Evolutionary conservation across 2,888 invertebrate species (phyloP).

Genomic region (Noctua fimbriata): DNA sequence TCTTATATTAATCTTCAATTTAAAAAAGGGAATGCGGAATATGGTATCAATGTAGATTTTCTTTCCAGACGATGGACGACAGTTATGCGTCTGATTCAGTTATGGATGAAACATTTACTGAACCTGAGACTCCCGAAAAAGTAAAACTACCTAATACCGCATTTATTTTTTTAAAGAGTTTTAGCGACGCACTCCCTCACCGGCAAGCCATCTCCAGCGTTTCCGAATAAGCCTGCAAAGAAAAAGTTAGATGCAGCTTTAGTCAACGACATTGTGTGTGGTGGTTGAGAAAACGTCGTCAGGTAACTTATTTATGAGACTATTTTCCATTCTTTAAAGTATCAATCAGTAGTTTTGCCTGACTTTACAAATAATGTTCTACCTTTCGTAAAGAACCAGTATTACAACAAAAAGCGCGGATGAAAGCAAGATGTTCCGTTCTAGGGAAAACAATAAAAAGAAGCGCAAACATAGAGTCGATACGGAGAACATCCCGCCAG

Average conservation of each 20-base stretch:
- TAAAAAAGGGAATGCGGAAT: neutral
- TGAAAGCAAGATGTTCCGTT: constrained; percentile 90
- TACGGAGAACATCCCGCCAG: constrained; percentile 71
- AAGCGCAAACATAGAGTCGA: constrained; percentile 65
- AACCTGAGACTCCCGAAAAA: constrained; percentile 34
- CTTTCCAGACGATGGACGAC: constrained; percentile 45
- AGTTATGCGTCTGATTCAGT: constrained; percentile 26
- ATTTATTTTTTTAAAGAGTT: constrained; percentile 74
- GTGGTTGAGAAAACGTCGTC: constrained; percentile 83
- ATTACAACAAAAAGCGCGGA: constrained; percentile 92
- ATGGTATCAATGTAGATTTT: neutral
- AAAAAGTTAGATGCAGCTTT: constrained; percentile 83
- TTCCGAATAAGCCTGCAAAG: constrained; percentile 81
- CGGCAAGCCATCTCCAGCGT: constrained; percentile 90
- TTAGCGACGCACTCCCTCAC: constrained; percentile 90
- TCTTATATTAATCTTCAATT: neutral
- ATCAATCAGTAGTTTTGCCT: neutral
- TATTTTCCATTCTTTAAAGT: neutral
- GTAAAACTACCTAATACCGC: neutral
- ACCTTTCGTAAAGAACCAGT: constrained; percentile 80
- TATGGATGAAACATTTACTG: constrained; percentile 28
- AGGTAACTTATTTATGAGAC: constrained; percentile 71
- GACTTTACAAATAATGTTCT: neutral
- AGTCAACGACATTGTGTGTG: constrained; percentile 89
- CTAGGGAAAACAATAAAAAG: constrained; percentile 72